Evolutionary conservation across 2,113 vertebrate species (phyloP).

Genomic region (Limanda limanda): DNA sequence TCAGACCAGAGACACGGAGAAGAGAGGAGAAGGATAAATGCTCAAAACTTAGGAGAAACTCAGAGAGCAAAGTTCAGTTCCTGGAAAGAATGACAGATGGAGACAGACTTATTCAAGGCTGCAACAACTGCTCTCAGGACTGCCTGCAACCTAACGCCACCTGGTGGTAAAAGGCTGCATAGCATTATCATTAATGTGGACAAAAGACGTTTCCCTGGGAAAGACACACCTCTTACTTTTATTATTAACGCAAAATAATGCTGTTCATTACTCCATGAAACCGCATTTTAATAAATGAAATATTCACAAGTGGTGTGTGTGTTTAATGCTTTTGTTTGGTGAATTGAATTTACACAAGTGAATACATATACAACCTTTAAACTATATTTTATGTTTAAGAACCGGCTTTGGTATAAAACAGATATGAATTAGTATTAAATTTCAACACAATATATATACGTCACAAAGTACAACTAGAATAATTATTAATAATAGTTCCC

Average conservation of each 20-base stretch:
- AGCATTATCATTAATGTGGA: background rate
- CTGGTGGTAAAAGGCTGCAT: constrained; percentile 22
- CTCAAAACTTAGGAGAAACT: constrained; percentile 23
- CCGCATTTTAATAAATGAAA: too few species aligned
- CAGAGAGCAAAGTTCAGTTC: constrained; percentile 56
- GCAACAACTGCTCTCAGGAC: background rate
- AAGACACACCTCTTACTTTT: background rate
- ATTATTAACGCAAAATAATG: background rate
- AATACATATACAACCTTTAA: background rate
- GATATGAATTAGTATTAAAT: background rate
- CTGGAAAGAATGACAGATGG: constrained; percentile 73
- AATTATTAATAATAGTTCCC: too few species aligned
- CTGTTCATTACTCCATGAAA: too few species aligned
- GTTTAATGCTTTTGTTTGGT: background rate
- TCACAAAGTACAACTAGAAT: too few species aligned
- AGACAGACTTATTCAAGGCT: constrained; percentile 35
- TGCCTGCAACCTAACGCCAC: constrained; percentile 23
- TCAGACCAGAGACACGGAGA: background rate
- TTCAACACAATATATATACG: background rate
- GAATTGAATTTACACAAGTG: too few species aligned
- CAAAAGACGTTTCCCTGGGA: constrained; percentile 20
- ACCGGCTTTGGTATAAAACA: background rate
- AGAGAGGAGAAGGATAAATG: background rate
- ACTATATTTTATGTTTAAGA: background rate
- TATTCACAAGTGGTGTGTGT: background rate